Percentiles rank a stretch among this genome's conserved stretches.
These are phyloP conservation scores for Lithophane socia DNA, from an alignment of 2,888 invertebrate genomes.

Conservation along the genomic window DNA sequence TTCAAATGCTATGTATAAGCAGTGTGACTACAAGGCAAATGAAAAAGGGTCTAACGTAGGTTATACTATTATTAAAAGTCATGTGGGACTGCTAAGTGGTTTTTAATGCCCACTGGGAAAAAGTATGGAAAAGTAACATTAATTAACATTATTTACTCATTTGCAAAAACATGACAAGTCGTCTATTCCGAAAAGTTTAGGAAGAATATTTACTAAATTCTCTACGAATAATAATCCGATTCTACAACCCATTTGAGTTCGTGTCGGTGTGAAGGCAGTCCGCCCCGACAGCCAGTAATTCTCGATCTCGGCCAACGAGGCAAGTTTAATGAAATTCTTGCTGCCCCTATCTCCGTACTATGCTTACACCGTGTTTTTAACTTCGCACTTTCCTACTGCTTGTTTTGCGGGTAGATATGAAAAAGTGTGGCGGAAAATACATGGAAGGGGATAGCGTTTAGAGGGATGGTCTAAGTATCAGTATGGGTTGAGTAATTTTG, in stretches of 20 bases:
- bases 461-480: background rate
- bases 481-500: constrained; percentile 5
- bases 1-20: background rate
- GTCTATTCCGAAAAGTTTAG: background rate
- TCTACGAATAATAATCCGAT: background rate
- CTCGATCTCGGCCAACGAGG: constrained; percentile 80
- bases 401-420: constrained; percentile 58
- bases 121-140: too few relatives aligned
- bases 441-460: constrained; percentile 18
- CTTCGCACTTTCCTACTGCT: constrained; percentile 59
- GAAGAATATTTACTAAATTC: background rate
- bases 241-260: constrained; percentile 32
- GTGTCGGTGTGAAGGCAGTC: constrained; percentile 68
- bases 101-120: background rate
- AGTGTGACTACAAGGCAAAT: background rate
- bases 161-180: background rate
- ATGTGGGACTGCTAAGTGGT: background rate
- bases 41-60: background rate
- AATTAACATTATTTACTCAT: background rate
- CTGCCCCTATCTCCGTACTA: constrained; percentile 69
- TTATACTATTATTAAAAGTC: background rate
- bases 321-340: constrained; percentile 86
- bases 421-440: constrained; percentile 48
- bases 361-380: constrained; percentile 69
- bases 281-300: constrained; percentile 74